Percentiles rank a stretch among this genome's conserved stretches.
Evolutionary conservation across 2,888 invertebrate species (phyloP).

Genomic region (Molorchus minor): DNA sequence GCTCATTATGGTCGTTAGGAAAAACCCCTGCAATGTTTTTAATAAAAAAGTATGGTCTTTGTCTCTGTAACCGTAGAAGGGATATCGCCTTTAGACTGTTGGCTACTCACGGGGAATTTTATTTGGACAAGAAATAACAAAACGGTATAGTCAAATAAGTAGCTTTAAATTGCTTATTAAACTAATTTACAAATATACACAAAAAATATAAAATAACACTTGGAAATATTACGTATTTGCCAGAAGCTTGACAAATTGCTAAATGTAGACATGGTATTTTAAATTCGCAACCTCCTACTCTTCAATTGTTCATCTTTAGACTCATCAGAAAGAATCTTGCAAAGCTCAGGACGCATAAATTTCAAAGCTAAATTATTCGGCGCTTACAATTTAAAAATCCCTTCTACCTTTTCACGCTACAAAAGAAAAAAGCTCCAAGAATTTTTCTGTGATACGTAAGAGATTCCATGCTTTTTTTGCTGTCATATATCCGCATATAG

Average conservation of each 20-base stretch:
- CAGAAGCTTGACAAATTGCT: no score
- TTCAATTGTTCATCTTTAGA: no score
- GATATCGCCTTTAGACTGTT: no score
- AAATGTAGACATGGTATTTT: no score
- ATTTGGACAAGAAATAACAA: not conserved
- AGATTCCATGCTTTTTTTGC: slow-evolving; percentile 21
- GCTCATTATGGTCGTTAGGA: slow-evolving; percentile 1
- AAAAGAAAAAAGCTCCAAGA: slow-evolving; percentile 7
- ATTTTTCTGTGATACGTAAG: slow-evolving; percentile 26
- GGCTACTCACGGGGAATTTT: no score
- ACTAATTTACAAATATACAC: no score
- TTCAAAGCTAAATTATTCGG: slow-evolving; percentile 4
- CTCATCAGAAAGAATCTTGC: not conserved
- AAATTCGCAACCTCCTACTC: no score
- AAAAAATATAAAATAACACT: no score
- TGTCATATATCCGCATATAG: slow-evolving; percentile 31
- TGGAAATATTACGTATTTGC: no score
- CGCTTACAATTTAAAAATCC: not conserved
- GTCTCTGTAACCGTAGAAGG: no score
- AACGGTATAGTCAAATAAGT: not conserved
- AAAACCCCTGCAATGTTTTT: not conserved
- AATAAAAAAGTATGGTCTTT: slow-evolving; percentile 11
- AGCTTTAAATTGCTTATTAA: no score
- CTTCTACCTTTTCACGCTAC: not conserved
- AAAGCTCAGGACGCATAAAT: not conserved